Conservation (phyloP, 2,113 vertebrate genomes). For the Peucedramus taeniatus region DNA sequence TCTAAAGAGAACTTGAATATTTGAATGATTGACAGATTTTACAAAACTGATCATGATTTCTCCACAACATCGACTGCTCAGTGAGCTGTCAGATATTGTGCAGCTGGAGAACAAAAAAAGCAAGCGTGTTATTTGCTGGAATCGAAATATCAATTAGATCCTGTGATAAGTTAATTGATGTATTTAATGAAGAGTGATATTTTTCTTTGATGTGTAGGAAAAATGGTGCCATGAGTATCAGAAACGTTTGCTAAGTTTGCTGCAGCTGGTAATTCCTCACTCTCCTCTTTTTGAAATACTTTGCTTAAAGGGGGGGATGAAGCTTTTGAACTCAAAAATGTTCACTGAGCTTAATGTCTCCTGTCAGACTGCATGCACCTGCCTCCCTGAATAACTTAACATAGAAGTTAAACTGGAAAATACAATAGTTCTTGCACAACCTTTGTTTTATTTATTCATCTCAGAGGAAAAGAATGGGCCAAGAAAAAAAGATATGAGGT, state of each 20-base stretch:
- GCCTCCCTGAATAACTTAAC: conserved; percentile 3
- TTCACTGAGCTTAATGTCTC: conserved; percentile 41
- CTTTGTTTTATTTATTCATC: conserved; percentile 18
- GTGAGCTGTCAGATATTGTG: neutral
- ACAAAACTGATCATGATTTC: neutral
- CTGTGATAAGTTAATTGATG: conserved; percentile 25
- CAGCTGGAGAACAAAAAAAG: neutral
- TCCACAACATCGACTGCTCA: neutral
- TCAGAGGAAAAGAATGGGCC: neutral
- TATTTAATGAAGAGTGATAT: conserved; percentile 10
- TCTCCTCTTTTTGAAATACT: conserved; percentile 20
- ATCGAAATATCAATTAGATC: conserved; percentile 16
- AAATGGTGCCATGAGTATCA: neutral
- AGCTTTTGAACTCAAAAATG: conserved; percentile 35
- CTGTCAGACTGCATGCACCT: conserved; percentile 37
- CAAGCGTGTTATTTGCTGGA: conserved; percentile 17
- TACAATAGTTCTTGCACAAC: neutral
- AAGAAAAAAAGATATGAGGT: neutral
- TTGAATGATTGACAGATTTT: conserved; percentile 22
- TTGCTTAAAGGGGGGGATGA: neutral
- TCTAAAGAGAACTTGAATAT: neutral
- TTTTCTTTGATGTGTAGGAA: conserved; percentile 16
- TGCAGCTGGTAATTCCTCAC: neutral
- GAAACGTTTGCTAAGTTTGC: neutral
- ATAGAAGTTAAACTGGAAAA: conserved; percentile 35